Base-by-base conservation (phyloP, 1,140 invertebrate species). In the Drosophila nebulosa region DNA sequence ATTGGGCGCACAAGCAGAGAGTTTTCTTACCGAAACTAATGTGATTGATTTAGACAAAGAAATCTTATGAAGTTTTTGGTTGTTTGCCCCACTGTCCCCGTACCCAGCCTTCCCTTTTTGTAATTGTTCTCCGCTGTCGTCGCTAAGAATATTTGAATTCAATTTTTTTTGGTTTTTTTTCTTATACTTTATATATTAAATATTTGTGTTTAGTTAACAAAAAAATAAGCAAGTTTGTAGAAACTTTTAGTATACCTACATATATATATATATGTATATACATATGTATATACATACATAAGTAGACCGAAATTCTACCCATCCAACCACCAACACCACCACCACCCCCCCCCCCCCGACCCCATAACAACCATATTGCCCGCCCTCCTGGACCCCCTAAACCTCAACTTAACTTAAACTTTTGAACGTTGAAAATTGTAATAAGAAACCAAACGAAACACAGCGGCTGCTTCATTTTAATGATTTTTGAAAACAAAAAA, bases 401-500 rank as follows among this genome's bases (percentile, higher is more conserved):
- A 46, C 39, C 39, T 7, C 30, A 10, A 32, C 16, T 18, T 42
- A 50, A 51, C 26, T 46, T 46, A 10, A 46, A 21, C 2, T 9
- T 46, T 46, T 46, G 18, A 46, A 46, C 10, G 39, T 46, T 46
- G 30, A 1, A 61, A 60, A 64, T 67, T 42, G 27, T 68, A 30
- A 53, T 74, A 57, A 51, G 27, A 64, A 42, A 50, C 30, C 60
- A 60, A 69, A 35, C 35, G 42, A 42, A 64, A 60, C 66, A 35
- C 55, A 57, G 36, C 36, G 60, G 70, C 58, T 75, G 71, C 78
- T 79, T 73, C 32, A 74, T 64, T 65, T 50, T 84, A 68, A 86
- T 80, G 26, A 63, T 85, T 85, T 80, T 69, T 77, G 64, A 68
- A 76, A 79, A 35, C 12, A 68, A 76, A 79, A 35, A 16, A 46